These are phyloP conservation scores for Dichetophora obliterata DNA, from an alignment of 2,888 invertebrate genomes.

Conservation along the genomic window DNA sequence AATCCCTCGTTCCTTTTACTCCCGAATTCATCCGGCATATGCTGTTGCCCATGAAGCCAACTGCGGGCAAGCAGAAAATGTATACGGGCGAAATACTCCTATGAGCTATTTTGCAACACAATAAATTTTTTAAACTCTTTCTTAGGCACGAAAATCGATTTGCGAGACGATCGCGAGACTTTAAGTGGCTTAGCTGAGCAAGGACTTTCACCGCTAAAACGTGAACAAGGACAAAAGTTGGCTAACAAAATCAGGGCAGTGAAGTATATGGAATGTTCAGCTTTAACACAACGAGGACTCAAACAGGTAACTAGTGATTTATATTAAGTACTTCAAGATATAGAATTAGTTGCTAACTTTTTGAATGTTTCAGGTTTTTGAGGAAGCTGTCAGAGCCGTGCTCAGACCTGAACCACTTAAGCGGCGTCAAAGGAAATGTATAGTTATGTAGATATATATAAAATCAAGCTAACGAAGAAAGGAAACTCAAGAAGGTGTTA, in stretches of 20 bases:
- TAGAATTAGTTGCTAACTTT: neutral
- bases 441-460: slow-evolving; percentile 75
- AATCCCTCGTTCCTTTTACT: no score
- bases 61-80: no score
- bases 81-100: no score
- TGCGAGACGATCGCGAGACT: slow-evolving; percentile 97
- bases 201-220: slow-evolving; percentile 94
- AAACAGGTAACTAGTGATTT: slow-evolving; percentile 78
- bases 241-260: slow-evolving; percentile 98
- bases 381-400: slow-evolving; percentile 98
- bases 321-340: neutral
- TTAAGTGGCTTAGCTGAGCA: slow-evolving; percentile 91
- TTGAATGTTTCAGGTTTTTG: slow-evolving; percentile 84
- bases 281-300: slow-evolving; percentile 96
- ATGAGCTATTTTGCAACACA: neutral
- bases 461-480: neutral
- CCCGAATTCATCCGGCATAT: no score
- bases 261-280: slow-evolving; percentile 99
- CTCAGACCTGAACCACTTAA: slow-evolving; percentile 96
- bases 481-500: slow-evolving; percentile 17
- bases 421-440: slow-evolving; percentile 93
- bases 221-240: slow-evolving; percentile 98
- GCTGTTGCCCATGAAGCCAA: no score
- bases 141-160: slow-evolving; percentile 97
- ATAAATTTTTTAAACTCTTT: neutral